Base-by-base conservation (phyloP, 64 coral and sea anemone species). In the Trachythela sp. region DNA sequence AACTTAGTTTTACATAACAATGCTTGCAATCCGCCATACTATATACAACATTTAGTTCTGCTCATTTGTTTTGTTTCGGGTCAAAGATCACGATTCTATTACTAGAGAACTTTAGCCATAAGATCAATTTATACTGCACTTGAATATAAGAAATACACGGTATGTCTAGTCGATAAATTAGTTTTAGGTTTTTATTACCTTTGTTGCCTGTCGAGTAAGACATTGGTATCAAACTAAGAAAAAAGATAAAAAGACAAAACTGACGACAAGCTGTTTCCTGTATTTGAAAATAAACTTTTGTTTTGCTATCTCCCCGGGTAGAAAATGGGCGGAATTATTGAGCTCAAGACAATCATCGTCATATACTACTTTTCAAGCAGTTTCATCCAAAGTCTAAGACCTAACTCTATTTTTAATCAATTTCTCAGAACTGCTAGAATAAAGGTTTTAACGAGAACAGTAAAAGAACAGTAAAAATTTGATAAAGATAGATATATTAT, bases 181-280 rank as follows among this genome's bases (percentile, higher is more conserved):
- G 20, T 30, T 35, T 2, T 29, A 35, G 15, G 13, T 15, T 36
- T 80, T 80, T 80, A 80, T 80, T 80, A 35, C 75, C 37, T 80
- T 80, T 80, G 75, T 80, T 30, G 33, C 13, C 15, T 0, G 20
- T 15, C 20, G 15, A 15, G 31, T 35, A 37, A 37, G 0, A 80
- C 75, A 80, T 80, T 80, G 20, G 75, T 80, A 80, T 80, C 75
- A 80, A 80, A 80, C 75, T 80, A 39, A 39, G 75, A 80, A 14
- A 80, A 22, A 37, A 17, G 33, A 68, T 45, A 29, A 80, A 80
- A 39, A 0, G 75, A 80, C 33, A 80, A 35, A 34, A 80, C 75
- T 80, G 75, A 80, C 75, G 33, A 80, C 75, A 80, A 80, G 75
- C 75, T 80, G 75, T 80, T 80, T 80, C 75, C 75, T 80, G 33